Evolutionary conservation across 2,797 vertebrate genomes (phyloP), one percentile per base, ranked within the genome.

Genomic region (Benthosema pterotum): DNA sequence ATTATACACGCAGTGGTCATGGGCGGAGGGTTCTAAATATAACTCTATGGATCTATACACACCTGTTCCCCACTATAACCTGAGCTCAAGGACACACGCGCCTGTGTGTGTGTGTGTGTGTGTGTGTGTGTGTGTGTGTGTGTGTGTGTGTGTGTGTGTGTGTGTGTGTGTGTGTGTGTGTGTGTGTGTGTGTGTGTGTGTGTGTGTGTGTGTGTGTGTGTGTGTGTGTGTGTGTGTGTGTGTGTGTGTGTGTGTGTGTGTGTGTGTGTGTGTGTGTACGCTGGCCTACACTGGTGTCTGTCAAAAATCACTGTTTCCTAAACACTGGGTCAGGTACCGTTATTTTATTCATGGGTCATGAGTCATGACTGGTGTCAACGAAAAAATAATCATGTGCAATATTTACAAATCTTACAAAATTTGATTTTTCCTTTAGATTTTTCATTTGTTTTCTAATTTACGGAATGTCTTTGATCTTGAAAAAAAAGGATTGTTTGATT

Each of bases 201-300:
- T 52, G 19, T 28, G 51, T 52, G 51, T 28, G 16, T 52, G 11
- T 52, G 51, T 52, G 18, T 52, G 51, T 52, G 18, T 52, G 11
- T 7, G 18, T 19, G 4, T 52, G 17, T 52, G 5, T 52, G 50
- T 52, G 50, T 52, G 16, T 52, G 3, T 22, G 9, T 52, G 50
- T 52, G 50, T 52, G 50, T 19, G 50, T 52, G 3, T 18, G 49
- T 51, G 49, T 51, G 49, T 51, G 49, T 17, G 3, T 52, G 50
- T 4, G 3, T 1, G 49, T 18, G 49, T 52, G 50, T 19, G 50
- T 22, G 18, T 19, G 22, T n/a, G n/a, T n/a, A n/a, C n/a, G n/a
- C n/a, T n/a, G n/a, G n/a, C n/a, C n/a, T n/a, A 25, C 22, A 25
- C 22, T 25, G 22, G 22, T 5, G 22, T 25, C 22, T 25, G 22